phyloP scores from a whole-genome alignment of 1,140 invertebrate genomes.

The Frieseomelitta varia region DNA sequence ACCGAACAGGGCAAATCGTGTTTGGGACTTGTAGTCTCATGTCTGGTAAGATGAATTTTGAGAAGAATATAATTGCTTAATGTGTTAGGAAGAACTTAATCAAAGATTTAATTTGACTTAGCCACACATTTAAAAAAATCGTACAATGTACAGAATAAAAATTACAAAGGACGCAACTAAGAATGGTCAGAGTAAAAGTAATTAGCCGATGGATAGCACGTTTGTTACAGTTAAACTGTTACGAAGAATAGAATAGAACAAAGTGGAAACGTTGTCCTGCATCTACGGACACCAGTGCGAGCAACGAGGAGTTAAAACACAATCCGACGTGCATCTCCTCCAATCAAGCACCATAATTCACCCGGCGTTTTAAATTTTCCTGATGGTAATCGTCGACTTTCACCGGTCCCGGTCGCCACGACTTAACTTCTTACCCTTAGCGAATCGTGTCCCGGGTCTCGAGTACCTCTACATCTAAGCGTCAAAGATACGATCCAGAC shows the following conservation, averaged over 20 bases:
- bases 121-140: too few species aligned
- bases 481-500: constrained; percentile 46
- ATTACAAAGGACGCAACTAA: too few species aligned
- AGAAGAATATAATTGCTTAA: too few species aligned
- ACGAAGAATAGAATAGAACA: too few species aligned
- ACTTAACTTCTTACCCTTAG: background rate
- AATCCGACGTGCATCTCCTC: background rate
- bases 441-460: constrained; percentile 6
- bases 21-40: background rate
- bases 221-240: too few species aligned
- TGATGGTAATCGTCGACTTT: constrained; percentile 45
- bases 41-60: too few species aligned
- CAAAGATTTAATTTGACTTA: too few species aligned
- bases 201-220: too few species aligned
- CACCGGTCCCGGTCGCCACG: constrained; percentile 13
- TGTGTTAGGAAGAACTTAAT: too few species aligned
- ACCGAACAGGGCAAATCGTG: background rate
- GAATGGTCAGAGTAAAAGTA: too few species aligned
- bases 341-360: constrained; percentile 22
- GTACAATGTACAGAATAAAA: too few species aligned
- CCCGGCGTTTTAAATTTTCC: constrained; percentile 18
- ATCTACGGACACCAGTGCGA: background rate
- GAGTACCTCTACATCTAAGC: constrained; percentile 36
- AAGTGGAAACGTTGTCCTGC: too few species aligned
- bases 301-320: background rate